Evolutionary conservation across 2,888 invertebrate genomes (phyloP), one percentile per base, ranked within the genome.

Genomic region (Euspilapteryx auroguttella): DNA sequence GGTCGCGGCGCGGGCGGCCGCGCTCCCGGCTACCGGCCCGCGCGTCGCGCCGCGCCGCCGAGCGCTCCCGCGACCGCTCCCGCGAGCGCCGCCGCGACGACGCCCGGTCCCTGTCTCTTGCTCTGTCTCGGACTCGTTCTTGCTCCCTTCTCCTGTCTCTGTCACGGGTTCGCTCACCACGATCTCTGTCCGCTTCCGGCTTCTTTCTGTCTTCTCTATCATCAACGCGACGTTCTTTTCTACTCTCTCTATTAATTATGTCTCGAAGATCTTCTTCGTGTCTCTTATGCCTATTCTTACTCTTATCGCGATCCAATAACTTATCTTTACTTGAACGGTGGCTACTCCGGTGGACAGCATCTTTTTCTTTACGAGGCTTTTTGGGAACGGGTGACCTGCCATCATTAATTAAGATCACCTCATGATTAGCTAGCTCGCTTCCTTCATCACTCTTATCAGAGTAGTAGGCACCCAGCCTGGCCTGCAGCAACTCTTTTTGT

Each of bases 401-500:
- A 51, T 81, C 82, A 38, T 37, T 41, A 41, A 84, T 75, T 39
- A 81, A 66, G 50, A 85, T 85, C 37, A 84, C 58, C 37, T 79
- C 40, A 12, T 29, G 17, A 36, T 39, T 39, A 24, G 34, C 40
- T 37, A 22, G 28, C 17, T 24, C 32, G 8, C 27, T 36, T 1
- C 77, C 79, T 4, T 82, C 82, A 24, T 80, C 80, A 17, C 82
- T 80, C 35, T 65, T 78, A 36, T 86, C 86, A 0, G 86, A 87
- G 45, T 80, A 79, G 51, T 87, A 89, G 34, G 89, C 89, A 25
- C 85, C 85, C 25, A 89, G 65, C 20, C 87, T 79, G 21, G 89
- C 89, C 63, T 92, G 91, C 24, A 92, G 65, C 24, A 85, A 44
- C 45, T 89, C 91, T 64, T 93, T 93, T 53, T 93, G 92, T 45